A percentile compares a stretch with the other conserved stretches of the same genome.
Conservation (phyloP, 2,113 vertebrate genomes). For the Corythornis vintsioides region DNA sequence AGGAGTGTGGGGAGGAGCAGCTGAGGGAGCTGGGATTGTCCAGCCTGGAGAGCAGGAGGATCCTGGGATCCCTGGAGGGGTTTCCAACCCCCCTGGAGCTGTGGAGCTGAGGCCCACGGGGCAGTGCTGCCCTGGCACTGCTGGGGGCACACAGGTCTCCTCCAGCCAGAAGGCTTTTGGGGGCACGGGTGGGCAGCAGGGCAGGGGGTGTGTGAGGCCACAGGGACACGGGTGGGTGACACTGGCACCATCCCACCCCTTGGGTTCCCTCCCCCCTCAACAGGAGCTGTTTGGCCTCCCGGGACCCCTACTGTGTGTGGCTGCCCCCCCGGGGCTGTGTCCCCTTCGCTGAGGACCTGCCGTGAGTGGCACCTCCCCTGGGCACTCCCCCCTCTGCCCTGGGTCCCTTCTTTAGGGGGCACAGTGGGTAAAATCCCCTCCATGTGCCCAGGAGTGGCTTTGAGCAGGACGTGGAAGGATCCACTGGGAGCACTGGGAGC, state of each 20-base stretch:
- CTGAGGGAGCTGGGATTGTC: no score
- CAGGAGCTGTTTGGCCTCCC: constrained; percentile 57
- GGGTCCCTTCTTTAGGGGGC: rapidly evolving
- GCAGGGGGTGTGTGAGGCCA: no score
- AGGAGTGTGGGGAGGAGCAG: no score
- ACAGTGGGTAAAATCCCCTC: neutral
- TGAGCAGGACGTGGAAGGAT: neutral
- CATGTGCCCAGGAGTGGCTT: neutral
- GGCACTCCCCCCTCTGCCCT: rapidly evolving
- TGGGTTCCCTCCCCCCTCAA: rapidly evolving
- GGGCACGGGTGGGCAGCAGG: neutral
- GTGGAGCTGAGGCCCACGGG: no score
- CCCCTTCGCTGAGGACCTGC: constrained; percentile 20
- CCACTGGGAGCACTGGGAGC: neutral
- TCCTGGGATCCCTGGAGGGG: no score
- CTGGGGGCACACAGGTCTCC: no score
- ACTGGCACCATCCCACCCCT: rapidly evolving
- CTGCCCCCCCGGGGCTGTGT: neutral
- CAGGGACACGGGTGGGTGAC: rapidly evolving
- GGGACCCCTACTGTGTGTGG: constrained; percentile 49
- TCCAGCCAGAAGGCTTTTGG: no score
- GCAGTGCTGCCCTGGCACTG: no score
- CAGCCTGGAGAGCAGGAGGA: no score
- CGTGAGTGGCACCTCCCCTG: neutral
- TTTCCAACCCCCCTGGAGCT: no score